Evolutionary conservation across 2,797 vertebrate genomes (phyloP), one percentile per base, ranked within the genome.

Genomic region (Naso thynnoides): DNA sequence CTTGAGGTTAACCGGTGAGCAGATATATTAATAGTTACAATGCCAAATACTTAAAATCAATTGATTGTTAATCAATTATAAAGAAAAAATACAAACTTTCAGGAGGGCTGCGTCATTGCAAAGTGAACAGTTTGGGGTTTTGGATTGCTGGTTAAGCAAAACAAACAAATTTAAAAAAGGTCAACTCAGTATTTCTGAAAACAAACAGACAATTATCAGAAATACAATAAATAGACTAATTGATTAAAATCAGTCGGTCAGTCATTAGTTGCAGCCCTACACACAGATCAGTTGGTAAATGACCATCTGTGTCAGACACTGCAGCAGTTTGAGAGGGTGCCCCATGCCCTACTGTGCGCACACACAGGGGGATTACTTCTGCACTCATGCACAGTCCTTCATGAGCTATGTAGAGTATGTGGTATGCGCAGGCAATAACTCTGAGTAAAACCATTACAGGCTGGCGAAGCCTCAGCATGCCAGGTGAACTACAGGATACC

Each of bases 291-390:
- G 67, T 69, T 54, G 64, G 75, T 79, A 61, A 79, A 55, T 44
- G 49, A 60, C 70, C 70, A 77, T 83, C 79, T 86, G 74, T 63
- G 73, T 29, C 59, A 65, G 24, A 45, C 50, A 50, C 66, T 42
- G 42, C 64, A 73, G 33, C 78, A 89, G 69, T 89, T 39, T 82
- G 74, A 79, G 68, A 70, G 80, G 80, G 76, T 47, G 56, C 63
- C 81, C 79, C 69, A 23, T 38, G 81, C 47, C 87, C 57, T 62
- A 85, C 70, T 86, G 76, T 9, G 24, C 27, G 2, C 45, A 67
- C 53, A 63, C 67, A 65, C 13, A 31, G 23, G 11, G 39, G 60
- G 82, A 83, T 80, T 78, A 88, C 48, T 44, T 42, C 64, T 72
- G 44, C 63, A 49, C 69, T 67, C 48, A 73, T 27, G 11, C 66